Conservation (phyloP, 1,140 invertebrate genomes). For the Bradynema listronoti region DNA sequence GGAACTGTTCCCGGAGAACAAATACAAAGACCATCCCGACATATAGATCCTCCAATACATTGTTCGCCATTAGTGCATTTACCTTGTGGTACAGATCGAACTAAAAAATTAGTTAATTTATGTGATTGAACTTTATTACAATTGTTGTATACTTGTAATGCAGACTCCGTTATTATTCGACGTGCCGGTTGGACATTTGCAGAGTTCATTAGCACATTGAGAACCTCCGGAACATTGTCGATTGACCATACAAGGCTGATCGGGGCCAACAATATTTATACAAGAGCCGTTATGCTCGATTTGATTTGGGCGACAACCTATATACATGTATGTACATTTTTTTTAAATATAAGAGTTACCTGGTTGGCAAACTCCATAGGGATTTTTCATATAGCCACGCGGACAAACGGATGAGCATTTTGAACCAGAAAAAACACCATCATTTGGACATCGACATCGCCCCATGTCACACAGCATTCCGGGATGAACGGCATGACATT, state of each 20-base stretch:
- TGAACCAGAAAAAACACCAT: conserved; percentile 48
- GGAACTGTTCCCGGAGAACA: conserved; percentile 34
- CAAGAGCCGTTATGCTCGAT: conserved; percentile 53
- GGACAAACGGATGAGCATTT: conserved; percentile 29
- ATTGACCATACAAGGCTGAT: conserved; percentile 52
- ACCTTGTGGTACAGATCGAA: conserved; percentile 27
- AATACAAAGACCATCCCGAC: conserved; percentile 33
- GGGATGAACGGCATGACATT: conserved; percentile 51
- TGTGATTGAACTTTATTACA: background rate
- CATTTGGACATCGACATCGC: conserved; percentile 47
- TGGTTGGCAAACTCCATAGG: conserved; percentile 47
- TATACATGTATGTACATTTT: conserved; percentile 5
- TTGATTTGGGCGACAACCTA: conserved; percentile 51
- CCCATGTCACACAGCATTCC: conserved; percentile 50
- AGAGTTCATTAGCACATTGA: conserved; percentile 36
- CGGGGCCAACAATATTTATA: conserved; percentile 48
- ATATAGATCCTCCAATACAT: conserved; percentile 38
- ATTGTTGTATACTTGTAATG: conserved; percentile 25
- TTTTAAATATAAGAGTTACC: conserved; percentile 22
- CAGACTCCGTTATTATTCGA: conserved; percentile 39
- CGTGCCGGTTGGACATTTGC: conserved; percentile 40
- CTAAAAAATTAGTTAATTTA: conserved; percentile 13
- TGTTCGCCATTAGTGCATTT: conserved; percentile 35
- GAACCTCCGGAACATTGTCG: conserved; percentile 53
- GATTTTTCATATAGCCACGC: conserved; percentile 38